These are phyloP conservation scores for Xyliphius kryptos DNA, from an alignment of 2,113 vertebrate species.

Conservation along the genomic window DNA sequence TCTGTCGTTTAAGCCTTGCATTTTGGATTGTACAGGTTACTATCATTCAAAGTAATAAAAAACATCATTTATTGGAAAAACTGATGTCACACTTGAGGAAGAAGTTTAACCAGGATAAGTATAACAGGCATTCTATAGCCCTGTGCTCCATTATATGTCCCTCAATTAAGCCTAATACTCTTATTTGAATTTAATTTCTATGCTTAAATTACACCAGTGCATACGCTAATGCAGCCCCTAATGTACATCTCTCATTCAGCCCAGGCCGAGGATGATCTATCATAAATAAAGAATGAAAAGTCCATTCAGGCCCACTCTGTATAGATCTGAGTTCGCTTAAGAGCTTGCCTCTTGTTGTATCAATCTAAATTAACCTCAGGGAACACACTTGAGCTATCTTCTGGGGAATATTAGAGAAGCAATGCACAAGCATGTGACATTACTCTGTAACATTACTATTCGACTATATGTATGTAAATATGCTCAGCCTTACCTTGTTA, in stretches of 20 bases:
- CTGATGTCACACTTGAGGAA: constrained; percentile 3
- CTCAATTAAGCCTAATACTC: constrained; percentile 36
- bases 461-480: constrained; percentile 1
- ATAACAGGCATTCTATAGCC: constrained; percentile 15
- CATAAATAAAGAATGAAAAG: constrained; percentile 60
- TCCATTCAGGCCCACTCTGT: constrained; percentile 43
- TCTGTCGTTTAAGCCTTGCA: too few relatives aligned
- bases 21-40: too few relatives aligned
- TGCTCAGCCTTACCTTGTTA: too few relatives aligned
- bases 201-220: constrained; percentile 46
- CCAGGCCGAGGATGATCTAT: constrained; percentile 50
- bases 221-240: constrained; percentile 54
- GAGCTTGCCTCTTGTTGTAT: constrained; percentile 38
- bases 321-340: constrained; percentile 47
- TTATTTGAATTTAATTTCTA: constrained; percentile 52
- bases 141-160: constrained; percentile 30
- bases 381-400: constrained; percentile 30
- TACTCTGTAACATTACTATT: constrained; percentile 7
- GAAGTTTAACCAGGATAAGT: too few relatives aligned
- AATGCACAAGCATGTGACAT: constrained; percentile 15
- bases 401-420: constrained; percentile 23
- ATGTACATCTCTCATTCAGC: constrained; percentile 54
- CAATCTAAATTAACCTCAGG: constrained; percentile 40
- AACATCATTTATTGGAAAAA: too few relatives aligned
- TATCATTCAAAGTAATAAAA: too few relatives aligned